Evolutionary conservation across 92 coral and sea anemone genomes (phyloP).

Genomic region (Virgularia gustaviana): DNA sequence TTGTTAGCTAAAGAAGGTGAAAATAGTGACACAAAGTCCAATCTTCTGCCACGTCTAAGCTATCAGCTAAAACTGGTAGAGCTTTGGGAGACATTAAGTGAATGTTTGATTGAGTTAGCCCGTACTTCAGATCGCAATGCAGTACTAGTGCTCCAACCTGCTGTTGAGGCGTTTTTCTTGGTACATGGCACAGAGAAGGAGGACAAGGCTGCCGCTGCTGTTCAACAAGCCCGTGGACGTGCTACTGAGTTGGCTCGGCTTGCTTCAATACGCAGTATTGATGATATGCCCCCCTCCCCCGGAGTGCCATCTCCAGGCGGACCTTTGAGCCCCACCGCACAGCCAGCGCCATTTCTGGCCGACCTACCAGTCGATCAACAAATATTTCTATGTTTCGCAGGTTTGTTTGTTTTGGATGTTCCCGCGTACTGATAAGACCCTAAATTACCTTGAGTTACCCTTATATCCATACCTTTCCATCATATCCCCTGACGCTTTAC

Average conservation of each 20-base stretch:
- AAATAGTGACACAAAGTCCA: slow-evolving; percentile 7
- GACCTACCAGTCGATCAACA: slow-evolving; percentile 93
- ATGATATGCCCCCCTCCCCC: slow-evolving; percentile 73
- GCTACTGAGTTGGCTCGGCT: slow-evolving; percentile 29
- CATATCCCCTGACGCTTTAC: neutral
- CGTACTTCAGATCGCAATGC: slow-evolving; percentile 95
- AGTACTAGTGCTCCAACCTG: slow-evolving; percentile 94
- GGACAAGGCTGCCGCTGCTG: slow-evolving; percentile 44
- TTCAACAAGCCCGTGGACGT: slow-evolving; percentile 24
- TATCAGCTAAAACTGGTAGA: slow-evolving; percentile 83
- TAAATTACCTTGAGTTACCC: neutral
- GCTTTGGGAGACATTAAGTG: slow-evolving; percentile 92
- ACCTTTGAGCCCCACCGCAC: slow-evolving; percentile 80
- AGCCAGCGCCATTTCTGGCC: slow-evolving; percentile 79
- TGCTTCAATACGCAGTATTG: slow-evolving; percentile 53
- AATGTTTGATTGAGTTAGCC: slow-evolving; percentile 85
- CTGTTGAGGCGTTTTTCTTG: slow-evolving; percentile 96
- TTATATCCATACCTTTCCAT: neutral
- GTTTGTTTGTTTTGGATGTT: slow-evolving; percentile 46
- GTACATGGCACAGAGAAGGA: slow-evolving; percentile 94
- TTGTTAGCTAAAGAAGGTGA: slow-evolving; percentile 3
- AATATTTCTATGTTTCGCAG: slow-evolving; percentile 91
- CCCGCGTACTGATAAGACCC: neutral
- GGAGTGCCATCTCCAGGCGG: slow-evolving; percentile 89
- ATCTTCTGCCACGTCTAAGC: slow-evolving; percentile 69